A percentile compares a stretch with the other conserved stretches of the same genome.
Evolutionary conservation across 2,888 invertebrate genomes (phyloP).

Genomic region (Lasius fuliginosus): DNA sequence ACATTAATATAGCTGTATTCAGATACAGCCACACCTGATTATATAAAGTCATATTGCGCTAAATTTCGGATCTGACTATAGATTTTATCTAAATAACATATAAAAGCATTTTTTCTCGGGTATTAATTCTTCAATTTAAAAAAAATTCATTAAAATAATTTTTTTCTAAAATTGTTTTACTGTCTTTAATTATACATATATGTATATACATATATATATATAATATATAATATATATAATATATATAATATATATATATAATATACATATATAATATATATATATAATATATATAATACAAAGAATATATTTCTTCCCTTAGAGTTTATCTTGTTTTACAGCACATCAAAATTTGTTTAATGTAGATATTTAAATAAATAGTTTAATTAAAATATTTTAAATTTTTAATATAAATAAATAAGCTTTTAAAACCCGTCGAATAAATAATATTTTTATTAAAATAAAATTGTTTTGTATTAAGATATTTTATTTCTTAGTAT

Average conservation of each 20-base stretch:
- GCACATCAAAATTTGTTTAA: background rate
- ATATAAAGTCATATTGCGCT: too few species aligned
- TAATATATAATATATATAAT: too few species aligned
- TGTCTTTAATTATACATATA: background rate
- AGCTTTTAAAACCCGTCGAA: background rate
- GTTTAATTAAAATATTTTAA: background rate
- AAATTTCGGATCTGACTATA: too few species aligned
- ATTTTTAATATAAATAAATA: background rate
- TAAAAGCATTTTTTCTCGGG: too few species aligned
- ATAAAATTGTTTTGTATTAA: background rate
- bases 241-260: too few species aligned
- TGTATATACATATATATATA: background rate
- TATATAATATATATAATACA: background rate
- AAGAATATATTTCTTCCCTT: background rate
- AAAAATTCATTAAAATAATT: too few species aligned
- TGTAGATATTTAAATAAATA: background rate
- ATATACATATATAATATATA: too few species aligned
- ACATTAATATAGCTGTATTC: too few species aligned
- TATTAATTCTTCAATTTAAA: too few species aligned
- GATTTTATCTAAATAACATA: too few species aligned
- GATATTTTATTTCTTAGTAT: background rate
- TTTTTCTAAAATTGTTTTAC: too few species aligned
- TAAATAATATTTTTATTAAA: background rate
- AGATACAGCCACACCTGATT: too few species aligned
- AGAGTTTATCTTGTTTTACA: background rate